Evolutionary conservation across 2,113 vertebrate species (phyloP), one percentile per base, ranked within the genome.

Genomic region (Chinchilla lanigera): DNA sequence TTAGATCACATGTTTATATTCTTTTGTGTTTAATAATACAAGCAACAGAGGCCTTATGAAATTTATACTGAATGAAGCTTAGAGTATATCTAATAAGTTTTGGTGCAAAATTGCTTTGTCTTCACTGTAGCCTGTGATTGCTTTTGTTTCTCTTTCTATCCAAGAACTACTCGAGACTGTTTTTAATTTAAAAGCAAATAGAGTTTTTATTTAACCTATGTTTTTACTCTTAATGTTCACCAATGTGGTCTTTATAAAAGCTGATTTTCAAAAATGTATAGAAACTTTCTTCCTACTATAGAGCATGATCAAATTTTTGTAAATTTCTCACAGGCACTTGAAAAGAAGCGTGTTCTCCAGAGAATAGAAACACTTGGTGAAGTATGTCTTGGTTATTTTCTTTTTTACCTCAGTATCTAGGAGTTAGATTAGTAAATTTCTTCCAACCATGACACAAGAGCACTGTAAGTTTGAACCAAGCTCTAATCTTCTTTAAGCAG

Each of bases 141-240:
- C 56, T 87, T 92, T 85, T 58, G 35, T 69, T 87, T 95, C 85
- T n/a, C 35, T 77, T 82, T 67, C 56, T 75, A 80, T 78, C 47
- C 41, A 52, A 91, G 5, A 85, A 60, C 14, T 52, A 19, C 41
- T 89, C 24, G 41, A 73, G 47, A 90, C 61, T 47, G 26, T 19
- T 94, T 92, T 92, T 52, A 89, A 97, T 75, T 75, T 86, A 92
- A 80, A 78, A 80, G 56, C 35, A 71, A 83, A 52, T 73, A 20
- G 12, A 4, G 35, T 65, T 75, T 94, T 56, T n/a, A 11, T n/a
- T 85, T 65, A 73, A 86, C 41, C 12, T 67, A 1, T 77, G 63
- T 44, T 81, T 85, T 8, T 19, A 56, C 82, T 89, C 56, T 94
- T 52, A 35, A 85, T 5, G 22, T 52, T 30, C 11, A 30, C 12